Evolutionary conservation across 2,888 invertebrate genomes (phyloP), one percentile per base, ranked within the genome.

Genomic region (Hemithea aestivaria): DNA sequence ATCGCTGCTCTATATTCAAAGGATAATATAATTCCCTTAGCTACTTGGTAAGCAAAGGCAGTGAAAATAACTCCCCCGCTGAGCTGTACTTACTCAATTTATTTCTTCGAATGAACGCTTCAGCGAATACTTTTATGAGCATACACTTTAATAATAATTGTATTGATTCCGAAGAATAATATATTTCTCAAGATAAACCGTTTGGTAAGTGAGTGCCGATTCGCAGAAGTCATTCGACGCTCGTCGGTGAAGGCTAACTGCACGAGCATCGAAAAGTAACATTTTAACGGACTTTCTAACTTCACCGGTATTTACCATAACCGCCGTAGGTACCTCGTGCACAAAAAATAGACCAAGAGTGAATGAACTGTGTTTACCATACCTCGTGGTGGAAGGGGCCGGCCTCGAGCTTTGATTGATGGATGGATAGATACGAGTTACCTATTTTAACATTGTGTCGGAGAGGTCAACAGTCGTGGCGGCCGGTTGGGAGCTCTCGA

Each of bases 331-430:
- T n/a, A 45, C 48, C 51, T 60, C 53, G 49, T 45, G 51, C 47
- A 64, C 58, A 63, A 63, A 64, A 71, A 73, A 75, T 75, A 72
- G 70, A 73, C 48, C 65, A 67, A 62, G 55, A 68, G 82, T 75
- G 74, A 79, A 79, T 73, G 79, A 79, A 73, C 79, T 73, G 62
- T 44, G 58, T 66, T 70, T 60, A 66, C 70, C 57, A 59, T 51
- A 62, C 58, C 59, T 54, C 58, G 53, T 60, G 57, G 48, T 48
- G 52, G 35, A 56, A 57, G 62, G 66, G 66, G 61, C 58, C 57
- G 56, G 43, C 48, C 51, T 50, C 53, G 43, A 4, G 45, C 40
- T 58, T 59, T 68, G 71, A 73, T 74, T 75, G 69, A 77, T 73
- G 67, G 63, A 59, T 59, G 67, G 58, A 63, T 62, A 66, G 60